Base-by-base conservation (phyloP, 2,888 invertebrate genomes). In the Diploptera punctata region DNA sequence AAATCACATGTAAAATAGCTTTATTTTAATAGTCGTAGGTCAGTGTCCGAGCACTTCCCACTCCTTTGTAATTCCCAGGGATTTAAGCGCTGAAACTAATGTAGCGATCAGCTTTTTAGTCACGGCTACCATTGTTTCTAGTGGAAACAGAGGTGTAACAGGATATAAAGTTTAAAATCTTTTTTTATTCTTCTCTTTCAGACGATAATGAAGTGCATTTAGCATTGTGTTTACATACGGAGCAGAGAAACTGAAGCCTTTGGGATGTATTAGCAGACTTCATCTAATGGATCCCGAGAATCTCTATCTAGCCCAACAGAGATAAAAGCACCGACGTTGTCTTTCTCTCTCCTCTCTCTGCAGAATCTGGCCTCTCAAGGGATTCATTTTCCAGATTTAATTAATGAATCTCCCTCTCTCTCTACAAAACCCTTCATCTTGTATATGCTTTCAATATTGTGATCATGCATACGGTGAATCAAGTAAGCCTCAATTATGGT, bases 381-480 rank as follows among this genome's bases (percentile, higher is more conserved):
- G 65, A 65, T 65, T 47, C 65, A 65, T 65, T 65, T 65, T 26
- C 44, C 65, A 65, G 65, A 65, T 65, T 65, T 65, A 65, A 65
- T 65, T 65, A 65, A 65, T 65, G 65, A 65, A 65, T 65, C 9
- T 21, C 13, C 0, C 52, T 10, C 10, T 24, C 52, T 52, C 21
- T 21, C 21, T 7, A 52, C 9, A 1, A n/a, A 47, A 47, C 52
- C 52, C 52, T 31, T 57, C n/a, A 57, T 57, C 57, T 57, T 57
- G 24, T n/a, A 16, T 47, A 47, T 29, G 47, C 44, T 65, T 65
- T 33, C 65, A 47, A 18, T 65, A 38, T 38, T 62, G 65, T 47
- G 44, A 29, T 26, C 29, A 57, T 29, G 57, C 29, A 29, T 29
- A 57, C n/a, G 29, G 26, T 26, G 29, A 29, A 1, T 29, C 18